These are phyloP conservation scores for Galbula dea DNA, from an alignment of 2,113 vertebrate species.

Conservation along the genomic window DNA sequence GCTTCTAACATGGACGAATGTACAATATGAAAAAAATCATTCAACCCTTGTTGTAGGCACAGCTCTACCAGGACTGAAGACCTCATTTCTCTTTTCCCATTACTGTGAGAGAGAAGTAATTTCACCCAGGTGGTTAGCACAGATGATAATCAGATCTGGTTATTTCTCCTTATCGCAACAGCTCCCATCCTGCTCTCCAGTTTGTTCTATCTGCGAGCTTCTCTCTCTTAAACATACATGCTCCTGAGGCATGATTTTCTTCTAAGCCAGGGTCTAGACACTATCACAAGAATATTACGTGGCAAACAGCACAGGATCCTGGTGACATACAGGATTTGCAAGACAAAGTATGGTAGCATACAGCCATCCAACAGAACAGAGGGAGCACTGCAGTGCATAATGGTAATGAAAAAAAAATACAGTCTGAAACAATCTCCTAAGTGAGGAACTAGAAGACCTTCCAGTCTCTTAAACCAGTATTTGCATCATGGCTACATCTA, in stretches of 20 bases:
- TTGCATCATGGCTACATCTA: background rate
- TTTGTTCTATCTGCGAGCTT: background rate
- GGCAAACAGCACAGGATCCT: background rate
- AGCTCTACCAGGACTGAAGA: background rate
- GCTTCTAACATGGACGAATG: background rate
- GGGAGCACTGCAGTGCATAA: background rate
- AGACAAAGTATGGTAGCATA: background rate
- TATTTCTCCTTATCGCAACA: background rate
- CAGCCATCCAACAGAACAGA: background rate
- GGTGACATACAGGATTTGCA: background rate
- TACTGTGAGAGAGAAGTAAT: background rate
- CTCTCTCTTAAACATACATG: background rate
- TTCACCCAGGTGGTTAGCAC: background rate
- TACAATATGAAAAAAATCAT: background rate
- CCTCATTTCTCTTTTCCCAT: background rate
- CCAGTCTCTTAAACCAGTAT: background rate
- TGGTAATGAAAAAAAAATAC: background rate
- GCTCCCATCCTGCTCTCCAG: background rate
- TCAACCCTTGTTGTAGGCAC: background rate
- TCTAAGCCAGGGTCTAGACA: background rate
- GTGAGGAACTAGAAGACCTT: background rate
- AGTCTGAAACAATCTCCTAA: background rate
- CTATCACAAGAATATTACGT: background rate
- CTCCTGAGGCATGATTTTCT: background rate
- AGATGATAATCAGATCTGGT: background rate